phyloP scores from a whole-genome alignment of 1,140 invertebrate species.

The Ceratoteleas bidentatus region DNA sequence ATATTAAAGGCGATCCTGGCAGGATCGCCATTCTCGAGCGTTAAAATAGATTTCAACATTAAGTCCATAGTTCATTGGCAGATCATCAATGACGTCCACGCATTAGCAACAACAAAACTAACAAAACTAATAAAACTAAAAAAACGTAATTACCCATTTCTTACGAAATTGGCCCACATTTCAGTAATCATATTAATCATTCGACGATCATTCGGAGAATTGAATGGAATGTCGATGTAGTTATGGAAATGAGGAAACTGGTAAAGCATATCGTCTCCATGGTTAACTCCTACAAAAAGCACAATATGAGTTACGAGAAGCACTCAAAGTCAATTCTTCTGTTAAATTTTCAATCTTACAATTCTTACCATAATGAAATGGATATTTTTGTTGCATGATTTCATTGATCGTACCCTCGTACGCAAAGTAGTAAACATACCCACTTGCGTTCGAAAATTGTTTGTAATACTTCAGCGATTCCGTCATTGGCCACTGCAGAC shows the following conservation, averaged over 20 bases:
- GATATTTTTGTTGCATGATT: constrained; percentile 32
- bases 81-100: background rate
- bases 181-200: constrained; percentile 79
- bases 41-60: too few species aligned
- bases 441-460: constrained; percentile 59
- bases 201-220: constrained; percentile 69
- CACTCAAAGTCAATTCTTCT: too few species aligned
- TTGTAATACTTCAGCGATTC: constrained; percentile 53
- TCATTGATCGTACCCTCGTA: constrained; percentile 72
- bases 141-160: constrained; percentile 74
- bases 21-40: background rate
- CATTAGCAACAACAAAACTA: too few species aligned
- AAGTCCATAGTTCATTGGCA: background rate
- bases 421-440: constrained; percentile 70
- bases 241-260: constrained; percentile 75
- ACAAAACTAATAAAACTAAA: too few species aligned
- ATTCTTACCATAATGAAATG: constrained; percentile 67
- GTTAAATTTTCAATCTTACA: too few species aligned
- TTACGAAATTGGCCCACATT: constrained; percentile 79
- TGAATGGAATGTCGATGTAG: constrained; percentile 34
- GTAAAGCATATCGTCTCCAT: constrained; percentile 81
- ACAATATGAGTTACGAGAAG: background rate
- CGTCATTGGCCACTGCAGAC: constrained; percentile 61
- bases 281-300: constrained; percentile 75
- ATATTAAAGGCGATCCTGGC: background rate